Evolutionary conservation across 1,140 invertebrate species (phyloP), one percentile per base, ranked within the genome.

Genomic region (Megathymus violae): DNA sequence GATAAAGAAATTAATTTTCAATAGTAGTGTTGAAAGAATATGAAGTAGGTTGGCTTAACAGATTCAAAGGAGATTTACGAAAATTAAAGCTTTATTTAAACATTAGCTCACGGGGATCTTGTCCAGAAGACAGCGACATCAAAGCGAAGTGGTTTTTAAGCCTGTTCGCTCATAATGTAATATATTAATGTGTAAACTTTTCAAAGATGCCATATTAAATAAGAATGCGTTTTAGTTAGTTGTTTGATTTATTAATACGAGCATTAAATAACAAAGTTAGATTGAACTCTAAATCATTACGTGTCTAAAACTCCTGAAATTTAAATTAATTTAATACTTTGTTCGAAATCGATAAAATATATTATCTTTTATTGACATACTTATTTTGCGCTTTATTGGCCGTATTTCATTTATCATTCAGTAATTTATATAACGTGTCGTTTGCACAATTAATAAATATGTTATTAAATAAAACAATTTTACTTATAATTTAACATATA

Each of bases 161-260:
- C 56, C 66, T 47, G 34, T 54, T 62, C 62, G 56, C 64, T 74
- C 67, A 71, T 67, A 67, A 66, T 46, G 52, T 70, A 64, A 67
- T 62, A 61, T 67, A 46, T 59, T 46, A 59, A 59, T 59, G 54
- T 59, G 54, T 47, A 47, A 16, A 59, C 47, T 59, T 59, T 47
- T 59, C 54, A 59, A 59, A 59, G 54, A 27, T 44, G 54, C 43
- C 43, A 59, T 44, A 59, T 47, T 17, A 59, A 59, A 46, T 47
- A 59, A 59, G 43, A 59, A 59, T 59, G 54, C 43, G 22, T 59
- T 44, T 59, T 38, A 47, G 41, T 59, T 36, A 59, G 11, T 16
- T 47, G 43, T 31, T 19, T 59, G 54, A 59, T 38, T 47, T 59
- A 59, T 58, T 59, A 11, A 19, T 43, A 38, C 14, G 11, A 36